Conservation (phyloP, 2,888 invertebrate species). For the Listrodromus nycthemerus region DNA sequence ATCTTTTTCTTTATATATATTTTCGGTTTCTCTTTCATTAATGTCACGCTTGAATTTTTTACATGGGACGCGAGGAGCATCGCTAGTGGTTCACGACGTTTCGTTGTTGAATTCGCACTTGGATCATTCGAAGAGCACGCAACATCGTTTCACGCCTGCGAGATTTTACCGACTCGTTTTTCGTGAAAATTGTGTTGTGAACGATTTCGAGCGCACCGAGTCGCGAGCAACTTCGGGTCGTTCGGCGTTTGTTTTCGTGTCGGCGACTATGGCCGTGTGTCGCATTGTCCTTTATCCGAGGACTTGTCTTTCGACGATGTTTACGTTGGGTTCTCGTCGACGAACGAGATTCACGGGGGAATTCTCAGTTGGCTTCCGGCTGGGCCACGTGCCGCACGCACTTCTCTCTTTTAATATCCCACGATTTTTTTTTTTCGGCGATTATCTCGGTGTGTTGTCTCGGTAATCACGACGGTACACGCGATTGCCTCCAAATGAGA, state of each 20-base stretch:
- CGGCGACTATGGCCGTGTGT: background rate
- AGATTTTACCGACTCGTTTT: background rate
- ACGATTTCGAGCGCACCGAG: background rate
- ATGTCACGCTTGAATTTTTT: background rate
- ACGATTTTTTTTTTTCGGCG: background rate
- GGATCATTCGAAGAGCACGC: background rate
- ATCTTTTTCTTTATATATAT: too few relatives aligned
- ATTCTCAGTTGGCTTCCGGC: slow-evolving; percentile 57
- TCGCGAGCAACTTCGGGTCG: background rate
- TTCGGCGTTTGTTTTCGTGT: slow-evolving; percentile 7
- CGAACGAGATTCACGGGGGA: slow-evolving; percentile 13
- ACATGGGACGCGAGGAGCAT: too few relatives aligned
- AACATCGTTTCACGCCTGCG: background rate
- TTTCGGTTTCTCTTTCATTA: background rate
- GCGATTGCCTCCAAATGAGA: background rate
- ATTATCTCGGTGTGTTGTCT: background rate
- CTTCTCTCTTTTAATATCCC: slow-evolving; percentile 41
- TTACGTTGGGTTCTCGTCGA: slow-evolving; percentile 33
- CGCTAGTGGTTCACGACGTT: too few relatives aligned
- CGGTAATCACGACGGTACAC: background rate
- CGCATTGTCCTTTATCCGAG: slow-evolving; percentile 17
- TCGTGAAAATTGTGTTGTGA: background rate
- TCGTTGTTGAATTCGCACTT: too few relatives aligned
- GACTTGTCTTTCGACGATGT: slow-evolving; percentile 31
- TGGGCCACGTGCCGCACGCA: slow-evolving; percentile 48